Evolutionary conservation across 2,888 invertebrate species (phyloP).

Genomic region (Cosmopolites sordidus): DNA sequence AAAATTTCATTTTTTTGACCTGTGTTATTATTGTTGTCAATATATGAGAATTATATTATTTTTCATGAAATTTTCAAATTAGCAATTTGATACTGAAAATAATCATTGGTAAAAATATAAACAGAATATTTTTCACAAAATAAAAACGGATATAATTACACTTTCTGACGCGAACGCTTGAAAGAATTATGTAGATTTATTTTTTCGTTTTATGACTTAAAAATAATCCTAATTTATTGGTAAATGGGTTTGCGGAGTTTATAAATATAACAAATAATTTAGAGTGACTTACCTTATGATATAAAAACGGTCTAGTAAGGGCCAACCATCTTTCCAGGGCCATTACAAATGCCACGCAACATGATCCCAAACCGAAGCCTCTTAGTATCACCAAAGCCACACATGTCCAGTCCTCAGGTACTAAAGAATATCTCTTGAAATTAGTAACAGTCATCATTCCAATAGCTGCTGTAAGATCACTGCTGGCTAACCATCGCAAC

Average conservation of each 20-base stretch:
- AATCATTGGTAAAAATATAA: too few species aligned
- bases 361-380: conserved; percentile 80
- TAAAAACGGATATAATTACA: too few species aligned
- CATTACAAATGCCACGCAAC: conserved; percentile 85
- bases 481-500: conserved; percentile 71
- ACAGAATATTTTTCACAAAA: too few species aligned
- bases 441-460: conserved; percentile 73
- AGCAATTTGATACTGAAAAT: too few species aligned
- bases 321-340: conserved; percentile 84
- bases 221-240: neutral
- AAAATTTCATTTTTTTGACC: too few species aligned
- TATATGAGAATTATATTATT: too few species aligned
- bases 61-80: too few species aligned
- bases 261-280: too few species aligned
- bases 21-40: too few species aligned
- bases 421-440: conserved; percentile 50
- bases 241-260: neutral
- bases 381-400: conserved; percentile 68
- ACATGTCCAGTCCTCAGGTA: conserved; percentile 56
- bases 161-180: too few species aligned
- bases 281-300: conserved; percentile 69
- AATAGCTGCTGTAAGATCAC: conserved; percentile 73
- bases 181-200: too few species aligned
- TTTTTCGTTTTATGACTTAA: neutral
- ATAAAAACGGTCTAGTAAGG: conserved; percentile 79